Evolutionary conservation across 1,140 invertebrate species (phyloP).

Genomic region (Drosophila setifemur): DNA sequence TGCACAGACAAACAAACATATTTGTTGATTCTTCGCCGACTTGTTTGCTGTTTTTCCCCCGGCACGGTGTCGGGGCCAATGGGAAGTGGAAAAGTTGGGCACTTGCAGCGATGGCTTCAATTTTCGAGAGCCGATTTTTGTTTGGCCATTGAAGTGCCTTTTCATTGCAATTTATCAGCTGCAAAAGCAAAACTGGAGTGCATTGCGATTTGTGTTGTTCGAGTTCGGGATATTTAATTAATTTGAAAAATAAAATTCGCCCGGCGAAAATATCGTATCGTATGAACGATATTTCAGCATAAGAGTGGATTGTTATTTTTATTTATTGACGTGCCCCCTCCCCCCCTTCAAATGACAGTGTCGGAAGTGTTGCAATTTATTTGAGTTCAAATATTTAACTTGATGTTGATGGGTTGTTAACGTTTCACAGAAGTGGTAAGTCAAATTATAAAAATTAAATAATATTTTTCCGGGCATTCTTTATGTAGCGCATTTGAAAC

Average conservation of each 20-base stretch:
- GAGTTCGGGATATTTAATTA: constrained; percentile 44
- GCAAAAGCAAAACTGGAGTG: constrained; percentile 38
- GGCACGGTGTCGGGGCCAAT: neutral
- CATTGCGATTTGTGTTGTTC: constrained; percentile 32
- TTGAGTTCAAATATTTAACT: constrained; percentile 32
- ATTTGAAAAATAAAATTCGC: constrained; percentile 37
- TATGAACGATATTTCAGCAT: neutral
- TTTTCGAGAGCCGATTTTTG: constrained; percentile 32
- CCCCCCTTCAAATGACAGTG: constrained; percentile 4
- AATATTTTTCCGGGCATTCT: no score
- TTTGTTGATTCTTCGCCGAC: constrained; percentile 43
- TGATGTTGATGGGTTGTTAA: constrained; percentile 26
- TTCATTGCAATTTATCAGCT: constrained; percentile 58
- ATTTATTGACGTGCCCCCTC: neutral
- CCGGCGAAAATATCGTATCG: constrained; percentile 9
- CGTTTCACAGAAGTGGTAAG: neutral
- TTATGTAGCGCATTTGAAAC: no score
- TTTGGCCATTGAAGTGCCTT: constrained; percentile 37
- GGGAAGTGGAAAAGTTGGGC: neutral
- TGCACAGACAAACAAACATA: constrained; percentile 48
- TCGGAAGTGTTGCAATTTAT: constrained; percentile 2
- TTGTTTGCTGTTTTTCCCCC: constrained; percentile 24
- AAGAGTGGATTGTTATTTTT: constrained; percentile 5
- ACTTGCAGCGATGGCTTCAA: constrained; percentile 20
- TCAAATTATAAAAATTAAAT: neutral